A percentile compares a stretch with the other conserved stretches of the same genome.
phyloP scores from a whole-genome alignment of 2,888 invertebrate genomes.

The Clistopyga incitator region DNA sequence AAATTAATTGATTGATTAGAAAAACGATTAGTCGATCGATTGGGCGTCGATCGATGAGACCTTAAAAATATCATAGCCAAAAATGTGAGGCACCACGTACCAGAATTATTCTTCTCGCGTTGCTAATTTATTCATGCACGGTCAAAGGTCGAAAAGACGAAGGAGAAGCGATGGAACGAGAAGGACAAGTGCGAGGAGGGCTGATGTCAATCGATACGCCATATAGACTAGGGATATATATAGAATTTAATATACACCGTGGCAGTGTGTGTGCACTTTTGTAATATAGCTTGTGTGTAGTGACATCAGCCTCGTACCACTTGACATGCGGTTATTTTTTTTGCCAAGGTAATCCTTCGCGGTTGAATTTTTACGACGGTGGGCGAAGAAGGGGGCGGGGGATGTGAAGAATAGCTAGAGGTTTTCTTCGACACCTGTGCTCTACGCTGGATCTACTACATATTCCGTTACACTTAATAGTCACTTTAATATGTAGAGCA shows the following conservation, averaged over 20 bases:
- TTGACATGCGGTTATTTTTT: slow-evolving; percentile 16
- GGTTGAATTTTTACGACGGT: neutral
- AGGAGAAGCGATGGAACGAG: slow-evolving; percentile 13
- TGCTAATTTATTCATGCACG: slow-evolving; percentile 32
- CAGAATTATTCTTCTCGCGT: neutral
- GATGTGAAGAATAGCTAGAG: neutral
- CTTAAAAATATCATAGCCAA: neutral
- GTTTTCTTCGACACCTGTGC: neutral
- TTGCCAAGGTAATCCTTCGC: slow-evolving; percentile 24
- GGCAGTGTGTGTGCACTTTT: neutral
- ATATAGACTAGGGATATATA: slow-evolving; percentile 51
- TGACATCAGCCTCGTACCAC: slow-evolving; percentile 34
- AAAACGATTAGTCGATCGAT: neutral
- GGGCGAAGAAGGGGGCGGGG: too few species aligned
- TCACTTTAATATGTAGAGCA: neutral
- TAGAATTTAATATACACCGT: slow-evolving; percentile 34
- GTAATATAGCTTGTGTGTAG: slow-evolving; percentile 6
- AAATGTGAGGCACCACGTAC: neutral
- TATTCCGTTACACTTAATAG: neutral
- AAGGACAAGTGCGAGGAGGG: slow-evolving; percentile 45
- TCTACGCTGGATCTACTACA: neutral
- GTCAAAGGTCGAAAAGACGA: slow-evolving; percentile 48
- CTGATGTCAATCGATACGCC: slow-evolving; percentile 60
- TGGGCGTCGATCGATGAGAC: neutral
- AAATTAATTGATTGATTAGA: too few species aligned